Evolutionary conservation across 2,888 invertebrate species (phyloP), one percentile per base, ranked within the genome.

Genomic region (Brachypterus glaber): DNA sequence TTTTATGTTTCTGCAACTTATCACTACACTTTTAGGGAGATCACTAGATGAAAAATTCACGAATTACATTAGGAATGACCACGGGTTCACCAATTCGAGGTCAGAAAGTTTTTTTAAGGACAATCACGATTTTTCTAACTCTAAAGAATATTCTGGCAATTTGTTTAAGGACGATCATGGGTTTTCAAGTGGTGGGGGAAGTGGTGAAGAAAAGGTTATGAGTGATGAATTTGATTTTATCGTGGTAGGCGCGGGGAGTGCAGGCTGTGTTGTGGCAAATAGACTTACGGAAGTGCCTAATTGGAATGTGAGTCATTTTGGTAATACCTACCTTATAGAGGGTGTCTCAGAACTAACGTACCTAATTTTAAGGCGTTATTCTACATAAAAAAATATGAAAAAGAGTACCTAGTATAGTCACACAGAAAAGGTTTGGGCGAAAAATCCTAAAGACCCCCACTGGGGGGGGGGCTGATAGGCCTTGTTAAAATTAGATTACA

Each of bases 191-290:
- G n/a, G n/a, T 26, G 8, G 30, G 21, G 17, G 25, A 17, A 33
- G 41, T 25, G 24, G 36, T 12, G 3, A 14, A n/a, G 33, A 15
- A 17, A 16, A 36, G 30, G 42, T 36, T 31, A 50, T 41, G 33
- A 48, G 52, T 27, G 66, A 69, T 46, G 65, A 68, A 29, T 76
- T 64, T 52, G 79, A 77, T 50, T 82, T 77, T 47, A 73, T 77
- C 37, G 63, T 77, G 34, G 72, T 79, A 24, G 79, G 79, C 12
- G 79, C 75, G 1, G 80, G 80, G 1, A 78, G 77, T 4, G 79
- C 79, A 1, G 80, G 79, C 1, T 78, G 79, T 54, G 79, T 79
- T 17, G 53, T 79, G 12, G 79, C 79, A 1, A 79, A 75, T 59
- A 67, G 79, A 9, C 60, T 79, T 1, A 69, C 76, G 2, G 78